Base-by-base conservation (phyloP, 2,113 vertebrate genomes). In the Chrysemys picta region DNA sequence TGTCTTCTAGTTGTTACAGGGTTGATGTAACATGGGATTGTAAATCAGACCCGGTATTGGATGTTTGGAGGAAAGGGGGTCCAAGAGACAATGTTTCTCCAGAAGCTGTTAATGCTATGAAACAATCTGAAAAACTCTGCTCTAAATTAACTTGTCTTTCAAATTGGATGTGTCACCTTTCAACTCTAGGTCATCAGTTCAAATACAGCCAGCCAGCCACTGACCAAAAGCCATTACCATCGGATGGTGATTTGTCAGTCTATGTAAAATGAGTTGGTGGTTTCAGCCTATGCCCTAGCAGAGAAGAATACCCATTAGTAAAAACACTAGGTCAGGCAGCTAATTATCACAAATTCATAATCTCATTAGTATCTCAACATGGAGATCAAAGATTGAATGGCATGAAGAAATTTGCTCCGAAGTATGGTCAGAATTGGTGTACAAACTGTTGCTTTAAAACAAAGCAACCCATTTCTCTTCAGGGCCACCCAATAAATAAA, bases 341-440 rank as follows among this genome's bases (percentile, higher is more conserved):
- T 72, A 78, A 24, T 87, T 59, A 65, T 47, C n/a, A 57, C 84
- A 29, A 83, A 19, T 1, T 69, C 69, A 85, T 90, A 65, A 53
- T 2, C 25, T 49, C 21, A 85, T 45, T 89, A 0, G 0, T 3
- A 29, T 0, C 1, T 49, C 0, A 0, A 0, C 0, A 1, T 0
- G 2, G 82, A 0, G 35, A 90, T 50, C 25, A 53, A 87, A 57
- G 85, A 81, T 35, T 85, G 72, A 84, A 92, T 0, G 80, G 62
- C 49, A 31, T 22, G 69, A 84, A 79, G 65, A 31, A 24, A 57
- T 57, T 80, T 38, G 79, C 72, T 72, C 38, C 1, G 35, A 92
- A 29, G 35, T 95, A n/a, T 89, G 78, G 69, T 90, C 93, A 45
- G 8, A 1, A 1, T 0, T 62, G 82, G 82, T 86, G 83, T 10